phyloP scores from a whole-genome alignment of 2,888 invertebrate genomes.

The Cataglyphis livida region DNA sequence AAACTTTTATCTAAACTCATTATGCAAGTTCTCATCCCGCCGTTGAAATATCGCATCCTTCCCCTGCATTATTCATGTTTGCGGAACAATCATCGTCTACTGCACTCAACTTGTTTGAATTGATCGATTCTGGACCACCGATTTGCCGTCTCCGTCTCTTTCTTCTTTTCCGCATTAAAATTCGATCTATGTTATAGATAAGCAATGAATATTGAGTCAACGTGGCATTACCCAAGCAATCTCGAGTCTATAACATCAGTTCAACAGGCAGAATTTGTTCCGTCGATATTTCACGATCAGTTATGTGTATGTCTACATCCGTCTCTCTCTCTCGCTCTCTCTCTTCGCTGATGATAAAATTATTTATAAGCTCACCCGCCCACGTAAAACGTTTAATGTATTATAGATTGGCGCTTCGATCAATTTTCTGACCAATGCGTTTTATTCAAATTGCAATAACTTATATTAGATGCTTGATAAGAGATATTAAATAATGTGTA shows the following conservation, averaged over 20 bases:
- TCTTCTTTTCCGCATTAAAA: neutral
- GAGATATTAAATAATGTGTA: neutral
- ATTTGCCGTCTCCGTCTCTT: neutral
- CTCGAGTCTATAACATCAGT: conserved; percentile 19
- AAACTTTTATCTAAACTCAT: conserved; percentile 2
- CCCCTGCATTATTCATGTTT: conserved; percentile 32
- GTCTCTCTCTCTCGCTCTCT: too few species aligned
- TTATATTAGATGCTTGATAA: neutral
- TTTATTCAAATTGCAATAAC: neutral
- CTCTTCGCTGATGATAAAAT: too few species aligned
- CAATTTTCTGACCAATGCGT: neutral
- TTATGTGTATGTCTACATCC: neutral
- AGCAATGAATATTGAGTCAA: neutral
- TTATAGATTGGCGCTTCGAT: conserved; percentile 19
- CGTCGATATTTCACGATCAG: conserved; percentile 23
- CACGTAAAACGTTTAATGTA: conserved; percentile 15
- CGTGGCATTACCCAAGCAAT: conserved; percentile 1
- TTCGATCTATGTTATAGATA: neutral
- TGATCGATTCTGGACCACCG: neutral
- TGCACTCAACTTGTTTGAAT: neutral
- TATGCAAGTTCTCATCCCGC: neutral
- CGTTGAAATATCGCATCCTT: conserved; percentile 3
- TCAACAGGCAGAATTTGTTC: conserved; percentile 33
- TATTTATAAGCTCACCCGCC: conserved; percentile 29
- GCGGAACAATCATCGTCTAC: neutral